These are phyloP conservation scores for Holacanthus passer DNA, from an alignment of 2,113 vertebrate genomes.

Conservation along the genomic window DNA sequence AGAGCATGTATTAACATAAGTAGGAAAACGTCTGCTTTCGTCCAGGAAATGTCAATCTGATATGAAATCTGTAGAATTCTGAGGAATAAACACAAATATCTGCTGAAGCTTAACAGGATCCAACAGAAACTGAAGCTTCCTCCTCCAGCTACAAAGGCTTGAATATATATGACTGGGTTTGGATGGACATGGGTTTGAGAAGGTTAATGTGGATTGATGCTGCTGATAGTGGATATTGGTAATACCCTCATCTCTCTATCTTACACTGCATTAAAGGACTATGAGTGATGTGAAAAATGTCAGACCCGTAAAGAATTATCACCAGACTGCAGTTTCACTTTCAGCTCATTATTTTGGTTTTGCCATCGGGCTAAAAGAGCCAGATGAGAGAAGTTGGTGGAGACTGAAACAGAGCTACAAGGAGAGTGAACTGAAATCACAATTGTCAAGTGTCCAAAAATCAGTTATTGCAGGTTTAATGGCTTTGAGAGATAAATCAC, in stretches of 20 bases:
- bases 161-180: background rate
- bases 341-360: background rate
- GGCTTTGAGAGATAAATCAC: background rate
- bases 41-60: slow-evolving; percentile 39
- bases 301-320: background rate
- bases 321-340: background rate
- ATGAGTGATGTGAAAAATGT: background rate
- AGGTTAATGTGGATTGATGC: background rate
- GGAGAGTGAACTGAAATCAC: background rate
- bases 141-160: background rate
- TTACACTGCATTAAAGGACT: too few species aligned
- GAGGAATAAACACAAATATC: slow-evolving; percentile 22
- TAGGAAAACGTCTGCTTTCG: background rate
- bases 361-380: background rate
- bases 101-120: slow-evolving; percentile 4
- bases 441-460: background rate
- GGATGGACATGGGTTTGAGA: background rate
- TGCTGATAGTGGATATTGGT: background rate
- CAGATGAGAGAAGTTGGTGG: background rate
- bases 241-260: too few species aligned
- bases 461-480: background rate
- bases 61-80: background rate
- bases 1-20: background rate
- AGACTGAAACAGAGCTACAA: background rate
- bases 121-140: slow-evolving; percentile 12